These are phyloP conservation scores for Chlorodrepanis virens DNA, from an alignment of 2,113 vertebrate genomes.

Conservation along the genomic window DNA sequence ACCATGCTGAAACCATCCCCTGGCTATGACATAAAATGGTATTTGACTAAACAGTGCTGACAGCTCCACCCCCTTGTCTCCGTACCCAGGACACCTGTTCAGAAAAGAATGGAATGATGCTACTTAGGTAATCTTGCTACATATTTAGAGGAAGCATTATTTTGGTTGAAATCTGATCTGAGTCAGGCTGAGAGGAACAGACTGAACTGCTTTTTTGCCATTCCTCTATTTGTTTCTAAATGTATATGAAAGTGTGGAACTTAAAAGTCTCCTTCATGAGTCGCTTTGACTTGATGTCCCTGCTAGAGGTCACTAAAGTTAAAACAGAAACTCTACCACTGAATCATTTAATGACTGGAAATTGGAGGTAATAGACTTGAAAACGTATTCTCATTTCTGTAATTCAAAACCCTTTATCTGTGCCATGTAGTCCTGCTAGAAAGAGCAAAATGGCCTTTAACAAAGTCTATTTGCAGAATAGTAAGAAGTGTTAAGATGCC, in stretches of 20 bases:
- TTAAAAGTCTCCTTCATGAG: neutral
- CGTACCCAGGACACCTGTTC: neutral
- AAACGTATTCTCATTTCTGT: constrained; percentile 20
- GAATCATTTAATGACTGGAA: constrained; percentile 62
- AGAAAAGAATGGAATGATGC: neutral
- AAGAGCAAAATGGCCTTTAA: constrained; percentile 46
- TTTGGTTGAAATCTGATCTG: neutral
- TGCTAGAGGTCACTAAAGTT: constrained; percentile 51
- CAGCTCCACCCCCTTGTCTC: neutral
- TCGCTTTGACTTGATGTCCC: constrained; percentile 10
- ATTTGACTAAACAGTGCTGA: neutral
- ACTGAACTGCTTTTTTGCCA: neutral
- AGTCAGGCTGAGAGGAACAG: neutral
- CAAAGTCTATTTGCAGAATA: constrained; percentile 43
- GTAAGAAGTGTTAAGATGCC: constrained; percentile 35
- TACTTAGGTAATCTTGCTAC: neutral
- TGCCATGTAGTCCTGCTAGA: constrained; percentile 42
- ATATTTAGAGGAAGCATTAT: neutral
- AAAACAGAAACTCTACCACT: constrained; percentile 41
- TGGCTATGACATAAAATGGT: neutral
- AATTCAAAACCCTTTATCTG: constrained; percentile 32
- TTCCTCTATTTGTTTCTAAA: neutral
- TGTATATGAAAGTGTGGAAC: neutral
- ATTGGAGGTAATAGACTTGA: constrained; percentile 54
- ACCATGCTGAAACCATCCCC: neutral